Evolutionary conservation across 2,888 invertebrate genomes (phyloP).

Genomic region (Synanthedon vespiformis): DNA sequence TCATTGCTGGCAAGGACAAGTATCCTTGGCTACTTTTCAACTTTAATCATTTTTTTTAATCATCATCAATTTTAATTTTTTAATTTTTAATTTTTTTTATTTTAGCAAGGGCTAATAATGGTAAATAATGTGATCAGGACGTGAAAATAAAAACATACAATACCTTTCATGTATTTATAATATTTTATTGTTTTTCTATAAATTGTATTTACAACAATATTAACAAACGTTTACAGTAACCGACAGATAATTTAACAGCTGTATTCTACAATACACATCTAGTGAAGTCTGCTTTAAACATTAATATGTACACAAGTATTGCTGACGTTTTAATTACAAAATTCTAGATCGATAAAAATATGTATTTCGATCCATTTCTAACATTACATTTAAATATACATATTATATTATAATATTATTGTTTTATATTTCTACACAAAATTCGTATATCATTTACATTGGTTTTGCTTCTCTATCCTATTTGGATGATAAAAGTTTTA

Average conservation of each 20-base stretch:
- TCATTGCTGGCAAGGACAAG: no score
- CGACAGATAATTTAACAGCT: conserved; percentile 2
- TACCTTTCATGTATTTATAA: neutral
- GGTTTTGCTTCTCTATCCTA: neutral
- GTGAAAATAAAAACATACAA: neutral
- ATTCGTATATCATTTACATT: neutral
- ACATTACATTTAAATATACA: neutral
- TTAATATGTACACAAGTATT: neutral
- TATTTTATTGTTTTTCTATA: conserved; percentile 19
- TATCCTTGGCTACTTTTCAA: no score
- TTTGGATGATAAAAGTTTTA: neutral
- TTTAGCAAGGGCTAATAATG: no score
- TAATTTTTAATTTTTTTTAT: no score
- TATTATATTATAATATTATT: neutral
- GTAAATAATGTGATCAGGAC: neutral
- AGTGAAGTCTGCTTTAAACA: no score
- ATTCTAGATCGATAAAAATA: neutral
- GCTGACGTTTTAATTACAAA: neutral
- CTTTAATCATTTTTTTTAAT: no score
- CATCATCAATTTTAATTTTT: no score
- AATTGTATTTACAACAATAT: conserved; percentile 58
- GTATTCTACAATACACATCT: no score
- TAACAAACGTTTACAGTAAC: conserved; percentile 33
- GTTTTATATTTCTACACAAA: neutral
- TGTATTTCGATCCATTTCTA: neutral